Percentiles rank a stretch among this genome's conserved stretches.
Evolutionary conservation across 2,113 vertebrate genomes (phyloP).

Genomic region (Sceloporus undulatus): DNA sequence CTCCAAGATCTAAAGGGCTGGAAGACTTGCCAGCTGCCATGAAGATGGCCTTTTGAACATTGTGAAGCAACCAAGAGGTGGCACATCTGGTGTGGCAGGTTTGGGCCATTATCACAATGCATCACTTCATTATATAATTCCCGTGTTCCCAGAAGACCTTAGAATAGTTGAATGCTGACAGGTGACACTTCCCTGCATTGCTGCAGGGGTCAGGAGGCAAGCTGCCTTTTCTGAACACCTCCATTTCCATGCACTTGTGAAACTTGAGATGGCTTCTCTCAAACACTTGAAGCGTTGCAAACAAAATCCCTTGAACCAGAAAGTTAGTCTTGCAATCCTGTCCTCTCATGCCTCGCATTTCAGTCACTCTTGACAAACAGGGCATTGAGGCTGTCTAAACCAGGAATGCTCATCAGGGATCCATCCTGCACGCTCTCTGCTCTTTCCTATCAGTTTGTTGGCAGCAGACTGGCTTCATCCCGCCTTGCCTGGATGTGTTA

Average conservation of each 20-base stretch:
- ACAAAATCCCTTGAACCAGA: background rate
- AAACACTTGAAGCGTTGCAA: background rate
- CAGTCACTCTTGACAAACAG: background rate
- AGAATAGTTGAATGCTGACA: background rate
- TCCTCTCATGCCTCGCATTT: background rate
- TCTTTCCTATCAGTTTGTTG: background rate
- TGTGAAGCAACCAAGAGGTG: no score
- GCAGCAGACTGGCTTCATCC: background rate
- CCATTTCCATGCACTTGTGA: background rate
- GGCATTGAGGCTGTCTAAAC: no score
- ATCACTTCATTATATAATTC: background rate
- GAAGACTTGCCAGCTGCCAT: background rate
- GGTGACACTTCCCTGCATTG: background rate
- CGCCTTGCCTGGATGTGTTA: background rate
- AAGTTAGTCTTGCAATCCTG: no score
- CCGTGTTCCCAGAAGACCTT: background rate
- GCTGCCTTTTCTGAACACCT: background rate
- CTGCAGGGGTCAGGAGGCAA: background rate
- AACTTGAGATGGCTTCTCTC: no score
- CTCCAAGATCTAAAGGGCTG: rapidly evolving
- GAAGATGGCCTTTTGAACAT: background rate
- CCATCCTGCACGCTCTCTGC: background rate
- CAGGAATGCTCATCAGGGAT: background rate
- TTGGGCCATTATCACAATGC: no score
- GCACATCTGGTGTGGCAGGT: background rate